These are phyloP conservation scores for Cydia pomonella DNA, from an alignment of 1,140 invertebrate genomes.

Conservation along the genomic window DNA sequence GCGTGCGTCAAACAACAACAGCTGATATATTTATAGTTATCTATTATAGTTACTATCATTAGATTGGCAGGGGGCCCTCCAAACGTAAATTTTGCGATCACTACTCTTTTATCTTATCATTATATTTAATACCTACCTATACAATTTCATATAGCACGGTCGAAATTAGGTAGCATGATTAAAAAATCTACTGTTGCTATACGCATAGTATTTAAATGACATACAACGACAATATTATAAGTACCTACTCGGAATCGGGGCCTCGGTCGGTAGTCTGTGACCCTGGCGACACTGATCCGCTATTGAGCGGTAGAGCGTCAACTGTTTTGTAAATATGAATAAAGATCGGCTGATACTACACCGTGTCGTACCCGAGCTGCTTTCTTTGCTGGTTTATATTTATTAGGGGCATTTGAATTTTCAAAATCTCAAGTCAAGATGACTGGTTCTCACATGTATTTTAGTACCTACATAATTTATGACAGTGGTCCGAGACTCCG, in stretches of 20 bases:
- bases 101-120: neutral
- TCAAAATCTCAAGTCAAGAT: too few relatives aligned
- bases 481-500: too few relatives aligned
- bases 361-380: too few relatives aligned
- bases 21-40: neutral
- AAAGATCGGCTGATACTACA: neutral
- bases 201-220: neutral
- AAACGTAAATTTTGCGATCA: neutral
- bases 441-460: too few relatives aligned
- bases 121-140: neutral
- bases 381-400: too few relatives aligned
- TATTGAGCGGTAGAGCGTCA: neutral
- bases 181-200: neutral
- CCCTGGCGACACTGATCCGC: neutral
- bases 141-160: neutral
- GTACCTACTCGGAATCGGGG: neutral
- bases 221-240: too few relatives aligned
- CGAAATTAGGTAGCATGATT: neutral
- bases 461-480: too few relatives aligned
- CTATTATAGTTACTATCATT: neutral
- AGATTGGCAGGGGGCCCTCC: neutral
- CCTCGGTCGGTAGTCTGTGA: neutral
- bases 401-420: too few relatives aligned
- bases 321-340: neutral
- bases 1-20: neutral